Evolutionary conservation across 2,113 vertebrate species (phyloP).

Genomic region (Typhlomys cinereus): DNA sequence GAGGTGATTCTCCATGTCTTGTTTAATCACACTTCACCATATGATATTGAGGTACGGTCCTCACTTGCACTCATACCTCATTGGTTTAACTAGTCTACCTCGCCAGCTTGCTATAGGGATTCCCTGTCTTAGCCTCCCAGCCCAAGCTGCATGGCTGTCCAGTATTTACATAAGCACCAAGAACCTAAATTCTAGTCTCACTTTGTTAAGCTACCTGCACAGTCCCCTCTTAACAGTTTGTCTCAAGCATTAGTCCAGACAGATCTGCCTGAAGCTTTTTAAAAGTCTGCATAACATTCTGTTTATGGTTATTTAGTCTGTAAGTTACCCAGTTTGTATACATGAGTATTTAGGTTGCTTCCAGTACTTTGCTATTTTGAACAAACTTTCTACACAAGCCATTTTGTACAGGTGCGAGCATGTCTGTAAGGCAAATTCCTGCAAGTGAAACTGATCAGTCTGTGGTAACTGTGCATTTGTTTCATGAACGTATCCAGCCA

Average conservation of each 20-base stretch:
- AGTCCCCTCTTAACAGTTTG: background rate
- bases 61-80: too few species aligned
- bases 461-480: background rate
- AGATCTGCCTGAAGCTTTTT: background rate
- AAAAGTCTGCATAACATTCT: background rate
- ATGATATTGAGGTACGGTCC: too few species aligned
- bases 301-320: background rate
- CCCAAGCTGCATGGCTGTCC: too few species aligned
- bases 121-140: too few species aligned
- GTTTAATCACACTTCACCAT: too few species aligned
- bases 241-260: background rate
- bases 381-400: background rate
- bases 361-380: background rate
- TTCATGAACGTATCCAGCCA: background rate
- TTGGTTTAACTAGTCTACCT: too few species aligned
- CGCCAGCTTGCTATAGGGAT: too few species aligned
- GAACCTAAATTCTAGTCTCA: too few species aligned
- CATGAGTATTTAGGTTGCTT: background rate
- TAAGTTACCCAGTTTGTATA: background rate
- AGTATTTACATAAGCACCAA: too few species aligned
- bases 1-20: too few species aligned
- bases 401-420: background rate
- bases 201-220: background rate
- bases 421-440: background rate
- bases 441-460: background rate